Percentiles rank a stretch among this genome's conserved stretches.
phyloP scores from a whole-genome alignment of 2,888 invertebrate species.

The Pseudococcus viburni region DNA sequence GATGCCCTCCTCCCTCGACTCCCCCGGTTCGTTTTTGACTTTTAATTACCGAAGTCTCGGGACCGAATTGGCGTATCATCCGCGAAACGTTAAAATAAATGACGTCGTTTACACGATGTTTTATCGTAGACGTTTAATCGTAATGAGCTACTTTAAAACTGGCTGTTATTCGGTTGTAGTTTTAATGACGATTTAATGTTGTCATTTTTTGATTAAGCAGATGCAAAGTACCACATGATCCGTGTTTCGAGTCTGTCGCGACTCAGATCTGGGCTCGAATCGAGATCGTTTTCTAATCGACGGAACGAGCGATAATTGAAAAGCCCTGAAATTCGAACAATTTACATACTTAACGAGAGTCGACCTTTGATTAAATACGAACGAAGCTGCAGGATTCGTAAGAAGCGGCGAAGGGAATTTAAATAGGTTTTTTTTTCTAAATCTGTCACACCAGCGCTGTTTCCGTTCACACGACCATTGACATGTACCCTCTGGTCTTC shows the following conservation, averaged over 20 bases:
- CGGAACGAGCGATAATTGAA: constrained; percentile 2
- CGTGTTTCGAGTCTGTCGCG: background rate
- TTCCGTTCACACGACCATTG: constrained; percentile 69
- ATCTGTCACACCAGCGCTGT: constrained; percentile 69
- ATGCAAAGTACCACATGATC: background rate
- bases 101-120: constrained; percentile 57
- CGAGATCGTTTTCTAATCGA: constrained; percentile 16
- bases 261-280: background rate
- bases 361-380: constrained; percentile 41
- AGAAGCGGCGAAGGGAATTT: background rate
- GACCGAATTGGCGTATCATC: constrained; percentile 38
- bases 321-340: constrained; percentile 4
- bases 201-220: constrained; percentile 47
- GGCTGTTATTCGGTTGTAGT: constrained; percentile 51
- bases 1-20: background rate
- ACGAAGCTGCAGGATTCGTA: background rate
- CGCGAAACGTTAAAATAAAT: constrained; percentile 48
- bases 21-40: background rate
- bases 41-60: constrained; percentile 16
- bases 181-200: constrained; percentile 58
- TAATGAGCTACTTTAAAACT: constrained; percentile 56
- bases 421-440: constrained; percentile 62
- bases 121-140: constrained; percentile 54
- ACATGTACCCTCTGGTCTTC: constrained; percentile 58
- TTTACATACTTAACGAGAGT: constrained; percentile 10